Evolutionary conservation across 2,888 invertebrate genomes (phyloP), one percentile per base, ranked within the genome.

Genomic region (Trissolcus brochymenae): DNA sequence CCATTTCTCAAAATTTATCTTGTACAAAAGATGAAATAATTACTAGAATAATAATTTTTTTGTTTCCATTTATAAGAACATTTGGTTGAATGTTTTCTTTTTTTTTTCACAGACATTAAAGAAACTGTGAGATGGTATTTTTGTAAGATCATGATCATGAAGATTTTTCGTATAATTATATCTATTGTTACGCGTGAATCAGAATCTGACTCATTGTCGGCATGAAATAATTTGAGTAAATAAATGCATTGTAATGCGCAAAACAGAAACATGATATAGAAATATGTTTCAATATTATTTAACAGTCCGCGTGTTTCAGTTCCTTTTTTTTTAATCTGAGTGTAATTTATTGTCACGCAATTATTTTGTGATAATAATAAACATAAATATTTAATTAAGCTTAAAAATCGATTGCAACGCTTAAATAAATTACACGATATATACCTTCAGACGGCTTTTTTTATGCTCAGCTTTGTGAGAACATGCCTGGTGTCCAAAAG

Each of bases 381-480:
- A 75, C 64, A 75, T 68, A 75, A 75, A 75, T 64, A 68, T 62
- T 75, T 75, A 62, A 75, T 75, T 67, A 64, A 64, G 54, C 21
- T 3, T 17, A 25, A n/a, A 55, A 60, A 66, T 73, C 59, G 60
- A 72, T 56, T 64, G 59, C 64, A 59, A 6, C 25, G 71, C 49
- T 29, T 49, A 43, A 62, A 62, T 62, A 56, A 71, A n/a, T 43
- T n/a, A 43, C 43, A 43, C 14, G 13, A 61, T 54, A 46, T 14
- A 57, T 25, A 46, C 14, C 57, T 35, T 6, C 35, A 6, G 54
- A n/a, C 54, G n/a, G 6, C 14, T 54, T 54, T 54, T 25, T 25
- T 25, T 19, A 25, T 25, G 25, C 25, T 25, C 25, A 25, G 25
- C 25, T 25, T 25, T 25, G 25, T 25, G 25, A 25, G 25, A 25